Percentiles rank a stretch among this genome's conserved stretches.
Evolutionary conservation across 2,113 vertebrate species (phyloP).

Genomic region (Sporophila hypoxantha): DNA sequence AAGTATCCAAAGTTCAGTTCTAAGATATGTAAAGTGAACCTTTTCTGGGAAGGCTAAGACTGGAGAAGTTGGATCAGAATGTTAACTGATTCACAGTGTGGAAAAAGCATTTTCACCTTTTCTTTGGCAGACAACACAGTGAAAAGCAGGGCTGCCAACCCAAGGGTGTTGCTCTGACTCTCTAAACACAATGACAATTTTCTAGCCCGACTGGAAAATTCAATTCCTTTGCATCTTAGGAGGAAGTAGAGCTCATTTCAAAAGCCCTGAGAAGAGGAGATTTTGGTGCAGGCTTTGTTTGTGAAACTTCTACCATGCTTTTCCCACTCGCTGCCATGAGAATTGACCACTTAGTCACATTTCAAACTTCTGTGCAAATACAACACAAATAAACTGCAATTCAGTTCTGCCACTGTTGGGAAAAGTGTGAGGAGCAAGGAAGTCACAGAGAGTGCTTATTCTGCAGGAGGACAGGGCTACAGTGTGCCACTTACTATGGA

Average conservation of each 20-base stretch:
- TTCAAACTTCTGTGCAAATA: background rate
- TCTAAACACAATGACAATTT: background rate
- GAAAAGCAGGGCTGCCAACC: rapidly evolving
- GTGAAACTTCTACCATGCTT: background rate
- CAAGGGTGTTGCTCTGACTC: background rate
- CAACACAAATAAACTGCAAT: background rate
- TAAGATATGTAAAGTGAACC: background rate
- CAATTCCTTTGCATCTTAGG: background rate
- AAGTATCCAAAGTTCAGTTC: background rate
- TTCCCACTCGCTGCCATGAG: background rate
- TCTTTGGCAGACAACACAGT: background rate
- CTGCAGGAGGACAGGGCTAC: rapidly evolving
- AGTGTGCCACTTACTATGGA: background rate
- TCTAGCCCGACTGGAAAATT: background rate
- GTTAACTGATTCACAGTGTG: background rate
- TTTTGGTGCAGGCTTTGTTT: background rate
- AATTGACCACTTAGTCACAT: background rate
- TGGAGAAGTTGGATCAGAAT: background rate
- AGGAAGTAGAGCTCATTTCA: background rate
- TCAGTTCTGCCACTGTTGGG: background rate
- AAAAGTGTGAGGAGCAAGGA: rapidly evolving
- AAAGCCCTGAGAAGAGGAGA: background rate
- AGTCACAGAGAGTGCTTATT: background rate
- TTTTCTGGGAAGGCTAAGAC: background rate
- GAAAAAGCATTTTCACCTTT: background rate